Conservation (phyloP, 1,140 invertebrate genomes). For the Bombus pyrosoma region DNA sequence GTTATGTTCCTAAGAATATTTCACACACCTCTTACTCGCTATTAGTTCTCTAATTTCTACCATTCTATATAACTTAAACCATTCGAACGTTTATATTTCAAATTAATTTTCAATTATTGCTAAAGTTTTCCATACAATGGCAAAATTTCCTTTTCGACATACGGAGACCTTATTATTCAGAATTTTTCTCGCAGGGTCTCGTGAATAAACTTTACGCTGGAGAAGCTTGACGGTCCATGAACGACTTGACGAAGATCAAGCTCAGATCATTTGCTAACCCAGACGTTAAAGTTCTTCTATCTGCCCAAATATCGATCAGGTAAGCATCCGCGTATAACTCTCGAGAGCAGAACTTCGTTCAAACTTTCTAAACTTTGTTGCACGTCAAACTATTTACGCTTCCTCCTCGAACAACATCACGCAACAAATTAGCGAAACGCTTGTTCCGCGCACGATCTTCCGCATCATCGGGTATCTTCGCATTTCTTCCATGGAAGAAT, state of each 20-base stretch:
- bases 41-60: neutral
- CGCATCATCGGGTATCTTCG: neutral
- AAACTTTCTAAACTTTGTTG: neutral
- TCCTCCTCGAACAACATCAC: neutral
- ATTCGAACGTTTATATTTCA: no score
- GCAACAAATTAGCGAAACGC: neutral
- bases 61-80: neutral
- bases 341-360: neutral
- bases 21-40: neutral
- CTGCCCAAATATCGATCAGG: neutral
- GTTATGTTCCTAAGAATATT: slow-evolving; percentile 14
- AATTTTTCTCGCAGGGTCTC: neutral
- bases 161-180: neutral
- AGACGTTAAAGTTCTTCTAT: neutral
- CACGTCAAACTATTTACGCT: neutral
- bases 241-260: neutral
- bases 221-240: neutral
- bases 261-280: neutral
- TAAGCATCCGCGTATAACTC: neutral
- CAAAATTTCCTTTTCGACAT: no score
- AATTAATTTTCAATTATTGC: neutral
- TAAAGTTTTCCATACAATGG: neutral
- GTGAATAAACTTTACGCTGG: neutral
- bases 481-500: neutral
- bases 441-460: neutral